Base-by-base conservation (phyloP, 2,888 invertebrate genomes). In the Hirtodrosophila alboralis region DNA sequence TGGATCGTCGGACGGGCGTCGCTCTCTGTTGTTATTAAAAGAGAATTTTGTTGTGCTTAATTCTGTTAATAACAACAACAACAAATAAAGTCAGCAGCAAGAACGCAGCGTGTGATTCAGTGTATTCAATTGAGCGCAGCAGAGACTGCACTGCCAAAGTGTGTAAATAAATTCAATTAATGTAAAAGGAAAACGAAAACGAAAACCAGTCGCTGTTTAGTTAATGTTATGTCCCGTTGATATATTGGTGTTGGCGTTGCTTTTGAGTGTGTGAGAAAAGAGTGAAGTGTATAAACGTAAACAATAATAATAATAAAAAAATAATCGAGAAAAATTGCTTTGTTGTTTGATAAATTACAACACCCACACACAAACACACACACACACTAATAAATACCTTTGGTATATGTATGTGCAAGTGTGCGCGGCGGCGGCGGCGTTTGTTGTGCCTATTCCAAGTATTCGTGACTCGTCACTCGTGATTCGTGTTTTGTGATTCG, bases 161-260 rank as follows among this genome's bases (percentile, higher is more conserved):
- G 75, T 75, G 69, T 64, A 75, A 69, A 85, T 85, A 72, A 81
- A 83, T 83, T 73, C 43, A 78, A 83, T 75, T 73, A 67, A 75
- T 60, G 48, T 58, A 58, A 75, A 65, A 54, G 43, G 40, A 53
- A 61, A 69, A 62, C 28, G 27, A 49, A 70, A 59, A 73, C 43
- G 51, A 64, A 68, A 66, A 59, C 52, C 56, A 68, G 69, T 59
- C 47, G 36, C 45, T 49, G 27, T 43, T 28, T n/a, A 8, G 38
- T 40, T 23, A 28, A 18, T 18, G 18, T 18, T 18, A 5, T 18
- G 18, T 3, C 18, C 18, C 18, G 18, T 18, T 18, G 18, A 18
- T 27, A 31, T 18, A 16, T 34, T 9, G 23, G 12, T 23, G 41
- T 43, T 56, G 27, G 47, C 14, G 44, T 44, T 34, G 23, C 6